These are phyloP conservation scores for Furcula furcula DNA, from an alignment of 2,888 invertebrate species.

Conservation along the genomic window DNA sequence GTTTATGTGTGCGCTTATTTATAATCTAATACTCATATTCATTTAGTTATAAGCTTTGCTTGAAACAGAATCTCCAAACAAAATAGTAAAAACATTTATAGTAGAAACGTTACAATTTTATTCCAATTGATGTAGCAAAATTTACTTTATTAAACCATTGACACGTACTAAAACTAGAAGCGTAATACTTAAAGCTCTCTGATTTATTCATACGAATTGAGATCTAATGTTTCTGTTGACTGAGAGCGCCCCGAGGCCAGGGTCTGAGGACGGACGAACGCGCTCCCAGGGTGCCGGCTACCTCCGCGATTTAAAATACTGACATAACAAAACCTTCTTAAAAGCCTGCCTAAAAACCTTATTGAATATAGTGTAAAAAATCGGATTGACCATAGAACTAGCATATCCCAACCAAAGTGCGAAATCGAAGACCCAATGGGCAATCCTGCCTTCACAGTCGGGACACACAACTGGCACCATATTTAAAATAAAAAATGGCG, in stretches of 20 bases:
- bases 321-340: conserved; percentile 91
- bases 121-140: background rate
- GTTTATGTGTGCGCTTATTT: too few relatives aligned
- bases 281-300: conserved; percentile 81
- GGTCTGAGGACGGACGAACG: conserved; percentile 69
- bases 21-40: too few relatives aligned
- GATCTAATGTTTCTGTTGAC: conserved; percentile 70
- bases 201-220: conserved; percentile 63
- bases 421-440: conserved; percentile 91
- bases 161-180: conserved; percentile 38
- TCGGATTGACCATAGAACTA: conserved; percentile 97
- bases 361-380: conserved; percentile 98
- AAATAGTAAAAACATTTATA: too few relatives aligned
- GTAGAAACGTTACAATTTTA: too few relatives aligned
- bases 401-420: conserved; percentile 97
- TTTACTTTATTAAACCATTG: conserved; percentile 11
- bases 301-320: conserved; percentile 82
- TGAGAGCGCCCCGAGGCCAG: conserved; percentile 73
- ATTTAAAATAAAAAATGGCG: conserved; percentile 96
- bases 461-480: conserved; percentile 92
- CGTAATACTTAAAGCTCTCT: conserved; percentile 55
- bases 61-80: too few relatives aligned
- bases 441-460: conserved; percentile 88
- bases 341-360: conserved; percentile 96
- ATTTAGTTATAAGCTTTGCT: too few relatives aligned